Evolutionary conservation across 2,888 invertebrate genomes (phyloP).

Genomic region (Graphium colonna): DNA sequence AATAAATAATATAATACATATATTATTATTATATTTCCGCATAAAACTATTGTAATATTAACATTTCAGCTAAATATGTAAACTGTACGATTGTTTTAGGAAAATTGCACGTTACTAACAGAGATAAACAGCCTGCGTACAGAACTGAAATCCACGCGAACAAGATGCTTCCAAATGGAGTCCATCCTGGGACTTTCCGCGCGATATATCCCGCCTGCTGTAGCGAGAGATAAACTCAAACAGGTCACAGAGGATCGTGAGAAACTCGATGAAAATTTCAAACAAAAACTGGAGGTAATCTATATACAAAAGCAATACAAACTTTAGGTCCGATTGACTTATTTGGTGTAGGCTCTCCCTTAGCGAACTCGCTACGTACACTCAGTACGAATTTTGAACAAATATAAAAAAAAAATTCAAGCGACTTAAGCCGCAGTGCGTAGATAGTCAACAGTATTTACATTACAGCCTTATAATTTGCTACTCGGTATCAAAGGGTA

Average conservation of each 20-base stretch:
- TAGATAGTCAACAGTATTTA: too few relatives aligned
- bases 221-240: constrained; percentile 82
- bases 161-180: constrained; percentile 86
- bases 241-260: constrained; percentile 81
- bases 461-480: too few relatives aligned
- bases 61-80: neutral
- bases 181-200: constrained; percentile 83
- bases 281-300: constrained; percentile 69
- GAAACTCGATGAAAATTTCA: constrained; percentile 79
- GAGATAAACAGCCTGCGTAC: constrained; percentile 88
- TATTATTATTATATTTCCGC: neutral
- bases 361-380: too few relatives aligned
- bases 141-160: constrained; percentile 83
- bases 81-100: constrained; percentile 51
- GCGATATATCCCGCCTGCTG: constrained; percentile 77
- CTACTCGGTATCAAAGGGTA: too few relatives aligned
- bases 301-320: too few relatives aligned
- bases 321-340: too few relatives aligned
- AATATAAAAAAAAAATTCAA: too few relatives aligned
- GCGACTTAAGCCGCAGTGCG: too few relatives aligned
- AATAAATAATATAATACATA: too few relatives aligned
- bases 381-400: too few relatives aligned
- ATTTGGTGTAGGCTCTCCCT: too few relatives aligned
- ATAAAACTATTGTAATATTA: too few relatives aligned
- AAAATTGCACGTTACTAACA: constrained; percentile 87